Conservation (phyloP, 2,113 vertebrate species). For the Pongo abelii region DNA sequence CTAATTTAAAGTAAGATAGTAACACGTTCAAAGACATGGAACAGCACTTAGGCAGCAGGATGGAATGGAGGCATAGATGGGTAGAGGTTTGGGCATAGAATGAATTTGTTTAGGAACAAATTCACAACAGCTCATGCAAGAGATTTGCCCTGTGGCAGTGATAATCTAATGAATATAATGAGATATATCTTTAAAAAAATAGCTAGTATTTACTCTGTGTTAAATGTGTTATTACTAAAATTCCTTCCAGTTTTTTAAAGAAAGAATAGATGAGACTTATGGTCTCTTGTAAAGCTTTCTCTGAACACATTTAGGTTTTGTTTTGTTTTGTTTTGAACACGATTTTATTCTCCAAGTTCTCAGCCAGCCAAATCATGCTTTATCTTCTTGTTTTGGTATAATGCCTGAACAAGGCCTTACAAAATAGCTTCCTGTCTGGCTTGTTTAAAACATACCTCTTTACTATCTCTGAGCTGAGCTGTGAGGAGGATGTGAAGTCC, state of each 20-base stretch:
- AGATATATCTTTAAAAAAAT: neutral
- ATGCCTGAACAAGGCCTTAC: slow-evolving; percentile 76
- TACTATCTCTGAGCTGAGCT: slow-evolving; percentile 66
- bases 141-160: neutral
- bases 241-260: neutral
- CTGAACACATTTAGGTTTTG: slow-evolving; percentile 36
- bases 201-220: neutral
- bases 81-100: neutral
- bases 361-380: slow-evolving; percentile 69
- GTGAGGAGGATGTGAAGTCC: slow-evolving; percentile 81
- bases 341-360: slow-evolving; percentile 52
- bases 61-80: neutral
- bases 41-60: fast-evolving
- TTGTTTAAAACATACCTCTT: slow-evolving; percentile 65
- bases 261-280: neutral
- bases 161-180: neutral
- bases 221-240: neutral
- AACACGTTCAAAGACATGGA: neutral
- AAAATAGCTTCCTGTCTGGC: slow-evolving; percentile 82
- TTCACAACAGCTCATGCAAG: neutral
- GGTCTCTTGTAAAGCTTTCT: slow-evolving; percentile 11
- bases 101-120: neutral
- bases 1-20: neutral
- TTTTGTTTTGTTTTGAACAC: slow-evolving; percentile 55
- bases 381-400: slow-evolving; percentile 75